phyloP scores from a whole-genome alignment of 2,888 invertebrate species.

The Trichacis sp. region DNA sequence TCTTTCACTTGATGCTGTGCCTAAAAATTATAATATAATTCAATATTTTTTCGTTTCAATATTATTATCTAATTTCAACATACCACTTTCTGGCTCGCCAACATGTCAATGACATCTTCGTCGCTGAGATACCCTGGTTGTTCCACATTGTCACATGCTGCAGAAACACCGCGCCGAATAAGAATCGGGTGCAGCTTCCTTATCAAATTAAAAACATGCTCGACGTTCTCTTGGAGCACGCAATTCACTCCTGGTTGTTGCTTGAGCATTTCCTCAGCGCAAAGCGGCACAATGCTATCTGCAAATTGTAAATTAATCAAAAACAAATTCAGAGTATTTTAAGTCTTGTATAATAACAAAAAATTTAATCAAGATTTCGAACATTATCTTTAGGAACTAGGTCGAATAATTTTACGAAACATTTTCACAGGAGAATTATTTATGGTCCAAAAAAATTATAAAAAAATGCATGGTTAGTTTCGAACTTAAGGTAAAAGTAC shows the following conservation, averaged over 20 bases:
- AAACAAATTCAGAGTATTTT: no score
- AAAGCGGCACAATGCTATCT: slow-evolving; percentile 73
- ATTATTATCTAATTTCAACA: no score
- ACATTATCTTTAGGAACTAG: no score
- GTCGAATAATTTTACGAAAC: slow-evolving; percentile 32
- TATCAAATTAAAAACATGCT: slow-evolving; percentile 75
- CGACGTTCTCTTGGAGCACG: slow-evolving; percentile 74
- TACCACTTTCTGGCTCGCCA: slow-evolving; percentile 69
- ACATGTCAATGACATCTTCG: slow-evolving; percentile 74
- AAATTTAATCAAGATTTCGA: no score
- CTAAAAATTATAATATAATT: no score
- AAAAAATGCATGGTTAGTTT: no score
- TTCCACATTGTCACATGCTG: slow-evolving; percentile 72
- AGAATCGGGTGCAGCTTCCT: slow-evolving; percentile 77
- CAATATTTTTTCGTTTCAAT: no score
- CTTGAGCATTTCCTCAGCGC: slow-evolving; percentile 69
- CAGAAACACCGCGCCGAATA: slow-evolving; percentile 72
- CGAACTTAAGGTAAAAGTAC: no score
- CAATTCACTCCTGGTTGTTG: slow-evolving; percentile 76
- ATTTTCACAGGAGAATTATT: slow-evolving; percentile 19
- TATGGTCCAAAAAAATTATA: slow-evolving; percentile 28
- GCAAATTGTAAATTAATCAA: slow-evolving; percentile 24
- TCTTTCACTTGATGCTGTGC: slow-evolving; percentile 64
- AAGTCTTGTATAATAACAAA: no score
- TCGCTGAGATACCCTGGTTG: slow-evolving; percentile 75